Base-by-base conservation (phyloP, 2,888 invertebrate genomes). In the Ctena decussata region DNA sequence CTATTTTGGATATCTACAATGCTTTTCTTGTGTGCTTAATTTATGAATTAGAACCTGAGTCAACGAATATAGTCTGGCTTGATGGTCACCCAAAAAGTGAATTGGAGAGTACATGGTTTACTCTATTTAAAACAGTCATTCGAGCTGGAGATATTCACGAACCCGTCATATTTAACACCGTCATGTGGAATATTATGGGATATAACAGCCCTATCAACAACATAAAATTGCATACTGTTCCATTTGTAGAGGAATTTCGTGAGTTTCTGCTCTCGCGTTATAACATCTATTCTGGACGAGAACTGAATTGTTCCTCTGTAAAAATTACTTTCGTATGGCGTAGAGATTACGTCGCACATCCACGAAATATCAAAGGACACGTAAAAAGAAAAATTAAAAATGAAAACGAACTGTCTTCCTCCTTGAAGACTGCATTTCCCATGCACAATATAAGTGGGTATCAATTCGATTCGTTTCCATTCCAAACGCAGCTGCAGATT, bases 311-410 rank as follows among this genome's bases (percentile, higher is more conserved):
- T 82, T 39, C 83, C 18, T 80, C 85, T 12, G 77, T 95, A 6
- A 86, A 81, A 3, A 84, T 95, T 15, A 60, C 93, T 18, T 91
- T 95, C 71, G 91, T 95, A n/a, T 94, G 94, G 94, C 86, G 95
- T 18, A 85, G 91, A 21, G 92, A 95, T 80, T 95, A 95, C 78
- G 85, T 94, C 37, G 94, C 95, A 2, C 95, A 95, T 86, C 95
- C 94, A 0, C 84, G 95, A 37, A 95, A 95, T 82, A 93, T 94
- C 0, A 53, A 81, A 1, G 95, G 95, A 2, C 46, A 82, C 12
- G 89, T 95, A 5, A 84, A 87, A 6, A 87, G 95, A 27, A 95
- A 95, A 85, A 92, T 95, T 11, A 77, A 87, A 71, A 95, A 95
- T 76, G 95, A 95, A 78, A 83, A 89, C 15, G 93, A 95, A 83